Percentiles rank a stretch among this genome's conserved stretches.
These are phyloP conservation scores for Drosophila pandora DNA, from an alignment of 1,140 invertebrate genomes.

Conservation along the genomic window DNA sequence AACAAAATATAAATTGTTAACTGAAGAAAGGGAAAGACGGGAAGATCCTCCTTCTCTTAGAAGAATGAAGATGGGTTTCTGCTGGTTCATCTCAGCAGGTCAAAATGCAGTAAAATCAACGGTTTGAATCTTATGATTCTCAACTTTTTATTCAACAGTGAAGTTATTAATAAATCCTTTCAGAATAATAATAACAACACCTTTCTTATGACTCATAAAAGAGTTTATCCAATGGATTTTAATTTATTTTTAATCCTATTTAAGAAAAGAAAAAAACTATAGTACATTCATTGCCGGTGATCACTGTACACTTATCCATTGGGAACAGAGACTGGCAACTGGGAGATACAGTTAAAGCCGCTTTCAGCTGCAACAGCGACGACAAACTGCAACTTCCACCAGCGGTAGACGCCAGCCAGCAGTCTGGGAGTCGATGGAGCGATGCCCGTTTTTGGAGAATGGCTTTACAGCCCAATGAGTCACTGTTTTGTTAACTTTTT, in stretches of 20 bases:
- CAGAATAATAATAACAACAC: too few relatives aligned
- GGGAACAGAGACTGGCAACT: slow-evolving; percentile 32
- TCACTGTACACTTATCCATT: slow-evolving; percentile 33
- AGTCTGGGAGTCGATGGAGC: slow-evolving; percentile 54
- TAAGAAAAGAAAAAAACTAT: background rate
- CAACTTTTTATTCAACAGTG: slow-evolving; percentile 8
- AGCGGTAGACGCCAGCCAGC: slow-evolving; percentile 39
- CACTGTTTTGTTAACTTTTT: slow-evolving; percentile 48
- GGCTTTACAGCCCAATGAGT: slow-evolving; percentile 54
- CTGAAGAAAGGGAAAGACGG: slow-evolving; percentile 7
- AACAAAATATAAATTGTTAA: slow-evolving; percentile 57
- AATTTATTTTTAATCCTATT: background rate
- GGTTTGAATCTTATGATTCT: slow-evolving; percentile 39
- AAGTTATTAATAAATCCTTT: too few relatives aligned
- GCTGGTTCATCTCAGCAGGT: slow-evolving; percentile 32
- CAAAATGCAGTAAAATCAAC: slow-evolving; percentile 75
- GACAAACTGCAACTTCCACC: slow-evolving; percentile 45
- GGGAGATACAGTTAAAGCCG: slow-evolving; percentile 70
- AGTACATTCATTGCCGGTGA: background rate
- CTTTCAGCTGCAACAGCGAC: slow-evolving; percentile 43
- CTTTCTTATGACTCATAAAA: too few relatives aligned
- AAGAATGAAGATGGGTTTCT: slow-evolving; percentile 30
- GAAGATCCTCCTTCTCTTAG: slow-evolving; percentile 25
- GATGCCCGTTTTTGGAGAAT: slow-evolving; percentile 54
- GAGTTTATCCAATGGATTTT: too few relatives aligned